phyloP scores from a whole-genome alignment of 2,888 invertebrate species.

The Achlya flavicornis region DNA sequence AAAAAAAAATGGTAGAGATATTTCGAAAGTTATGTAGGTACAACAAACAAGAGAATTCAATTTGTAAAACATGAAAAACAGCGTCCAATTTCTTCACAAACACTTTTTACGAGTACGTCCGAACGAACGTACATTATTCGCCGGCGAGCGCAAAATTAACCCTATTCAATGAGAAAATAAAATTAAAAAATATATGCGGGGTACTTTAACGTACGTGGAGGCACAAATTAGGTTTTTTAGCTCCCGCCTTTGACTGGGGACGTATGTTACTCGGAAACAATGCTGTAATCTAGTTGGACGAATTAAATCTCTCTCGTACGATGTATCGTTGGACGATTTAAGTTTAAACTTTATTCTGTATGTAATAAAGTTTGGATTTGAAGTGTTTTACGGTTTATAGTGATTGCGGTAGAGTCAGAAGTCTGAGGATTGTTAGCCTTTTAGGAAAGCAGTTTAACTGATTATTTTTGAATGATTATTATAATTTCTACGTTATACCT shows the following conservation, averaged over 20 bases:
- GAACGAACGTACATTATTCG: conserved; percentile 30
- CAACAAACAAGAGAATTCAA: conserved; percentile 10
- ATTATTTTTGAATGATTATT: too few species aligned
- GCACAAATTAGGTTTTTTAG: conserved; percentile 61
- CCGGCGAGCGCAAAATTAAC: conserved; percentile 51
- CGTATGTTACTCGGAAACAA: conserved; percentile 59
- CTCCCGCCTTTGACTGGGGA: conserved; percentile 32
- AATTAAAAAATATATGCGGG: conserved; percentile 49
- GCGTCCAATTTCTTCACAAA: conserved; percentile 17
- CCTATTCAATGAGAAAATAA: conserved; percentile 54
- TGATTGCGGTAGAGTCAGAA: background rate
- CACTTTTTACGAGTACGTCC: conserved; percentile 25
- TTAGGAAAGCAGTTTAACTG: background rate
- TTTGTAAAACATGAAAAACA: conserved; percentile 14
- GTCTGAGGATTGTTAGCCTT: background rate
- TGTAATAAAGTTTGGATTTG: background rate
- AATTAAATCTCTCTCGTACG: conserved; percentile 52
- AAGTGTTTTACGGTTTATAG: background rate
- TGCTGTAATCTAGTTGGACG: conserved; percentile 56
- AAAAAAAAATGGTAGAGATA: too few species aligned
- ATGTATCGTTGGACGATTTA: background rate
- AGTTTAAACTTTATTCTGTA: background rate
- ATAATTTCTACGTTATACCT: too few species aligned
- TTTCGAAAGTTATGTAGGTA: background rate
- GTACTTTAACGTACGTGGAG: conserved; percentile 34